Conservation (phyloP, 2,888 invertebrate genomes). For the Drosophila monieri region DNA sequence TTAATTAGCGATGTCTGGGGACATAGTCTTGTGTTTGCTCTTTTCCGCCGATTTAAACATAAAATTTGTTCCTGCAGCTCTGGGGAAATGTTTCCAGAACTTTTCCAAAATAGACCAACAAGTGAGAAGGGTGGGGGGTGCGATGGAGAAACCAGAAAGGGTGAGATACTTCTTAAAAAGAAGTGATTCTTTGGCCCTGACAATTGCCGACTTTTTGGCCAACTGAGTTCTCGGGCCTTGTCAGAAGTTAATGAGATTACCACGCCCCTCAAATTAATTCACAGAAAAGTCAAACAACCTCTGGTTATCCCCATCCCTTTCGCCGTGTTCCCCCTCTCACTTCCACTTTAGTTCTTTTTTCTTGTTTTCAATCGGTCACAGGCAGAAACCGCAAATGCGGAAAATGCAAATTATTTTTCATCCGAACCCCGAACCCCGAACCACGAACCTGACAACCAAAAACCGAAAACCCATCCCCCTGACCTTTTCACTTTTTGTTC, state of each 20-base stretch:
- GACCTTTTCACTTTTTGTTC: constrained; percentile 38
- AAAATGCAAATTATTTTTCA: constrained; percentile 70
- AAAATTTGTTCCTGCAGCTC: constrained; percentile 55
- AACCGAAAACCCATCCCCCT: constrained; percentile 33
- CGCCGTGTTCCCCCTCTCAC: neutral
- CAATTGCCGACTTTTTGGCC: constrained; percentile 15
- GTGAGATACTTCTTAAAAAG: constrained; percentile 6
- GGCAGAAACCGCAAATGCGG: constrained; percentile 72
- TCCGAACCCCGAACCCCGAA: constrained; percentile 20
- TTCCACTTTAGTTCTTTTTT: neutral
- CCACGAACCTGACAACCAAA: constrained; percentile 7
- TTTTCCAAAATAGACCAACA: constrained; percentile 39
- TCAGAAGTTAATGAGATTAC: constrained; percentile 78
- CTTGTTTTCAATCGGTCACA: constrained; percentile 43
- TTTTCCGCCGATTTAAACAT: constrained; percentile 52
- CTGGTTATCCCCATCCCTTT: neutral
- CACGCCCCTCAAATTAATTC: constrained; percentile 79
- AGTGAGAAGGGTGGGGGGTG: neutral
- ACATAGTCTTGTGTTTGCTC: constrained; percentile 58
- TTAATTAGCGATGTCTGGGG: constrained; percentile 77
- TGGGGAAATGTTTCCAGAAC: constrained; percentile 56
- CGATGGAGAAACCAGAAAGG: neutral
- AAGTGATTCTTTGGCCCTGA: constrained; percentile 1
- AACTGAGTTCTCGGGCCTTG: constrained; percentile 22
- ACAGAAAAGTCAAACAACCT: constrained; percentile 55